phyloP scores from a whole-genome alignment of 2,797 vertebrate species.

The Anomalospiza imberbis region DNA sequence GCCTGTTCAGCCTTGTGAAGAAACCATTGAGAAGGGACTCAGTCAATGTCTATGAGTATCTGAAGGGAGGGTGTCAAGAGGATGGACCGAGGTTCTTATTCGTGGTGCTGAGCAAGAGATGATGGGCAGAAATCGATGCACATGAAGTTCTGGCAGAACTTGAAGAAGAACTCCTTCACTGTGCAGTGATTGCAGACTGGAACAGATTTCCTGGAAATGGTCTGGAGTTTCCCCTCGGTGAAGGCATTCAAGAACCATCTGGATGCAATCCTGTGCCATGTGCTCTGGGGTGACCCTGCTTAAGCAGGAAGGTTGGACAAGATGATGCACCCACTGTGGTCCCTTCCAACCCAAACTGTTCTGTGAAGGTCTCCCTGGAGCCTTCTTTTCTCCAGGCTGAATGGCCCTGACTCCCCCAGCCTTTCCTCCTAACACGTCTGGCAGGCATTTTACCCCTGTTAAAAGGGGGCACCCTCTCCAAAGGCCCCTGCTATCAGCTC shows the following conservation, averaged over 20 bases:
- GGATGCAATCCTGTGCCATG: fast-evolving
- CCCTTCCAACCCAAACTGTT: not conserved
- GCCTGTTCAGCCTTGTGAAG: not conserved
- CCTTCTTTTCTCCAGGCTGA: not conserved
- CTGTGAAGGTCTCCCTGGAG: not conserved
- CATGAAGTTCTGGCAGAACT: not conserved
- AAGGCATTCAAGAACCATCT: not conserved
- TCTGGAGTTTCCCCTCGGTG: not conserved
- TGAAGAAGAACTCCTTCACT: not conserved
- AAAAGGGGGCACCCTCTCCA: not conserved
- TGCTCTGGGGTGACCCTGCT: not conserved
- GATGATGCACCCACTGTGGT: not conserved
- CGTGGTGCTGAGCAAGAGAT: not conserved
- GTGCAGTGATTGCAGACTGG: not conserved
- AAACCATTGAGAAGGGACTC: not conserved
- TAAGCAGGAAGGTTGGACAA: not conserved
- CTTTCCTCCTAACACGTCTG: fast-evolving
- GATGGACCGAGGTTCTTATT: no score
- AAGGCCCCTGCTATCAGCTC: not conserved
- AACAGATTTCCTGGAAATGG: not conserved
- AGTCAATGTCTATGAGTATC: not conserved
- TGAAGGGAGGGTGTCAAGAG: not conserved
- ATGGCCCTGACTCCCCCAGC: not conserved
- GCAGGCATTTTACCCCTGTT: not conserved
- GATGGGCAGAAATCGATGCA: not conserved